Evolutionary conservation across 2,888 invertebrate species (phyloP).

Genomic region (Malacosoma neustria): DNA sequence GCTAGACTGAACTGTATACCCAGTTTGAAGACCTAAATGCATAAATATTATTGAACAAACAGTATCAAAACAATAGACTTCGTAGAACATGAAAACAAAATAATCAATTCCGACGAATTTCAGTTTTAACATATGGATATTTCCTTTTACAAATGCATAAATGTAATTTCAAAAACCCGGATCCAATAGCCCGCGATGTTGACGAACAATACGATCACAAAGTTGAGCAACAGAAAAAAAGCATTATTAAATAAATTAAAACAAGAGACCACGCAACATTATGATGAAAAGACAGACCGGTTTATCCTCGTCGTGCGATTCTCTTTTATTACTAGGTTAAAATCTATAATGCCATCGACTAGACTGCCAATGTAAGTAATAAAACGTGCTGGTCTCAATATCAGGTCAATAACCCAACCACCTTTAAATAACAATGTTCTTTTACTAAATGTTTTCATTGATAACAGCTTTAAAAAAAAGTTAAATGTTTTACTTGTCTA

Average conservation of each 20-base stretch:
- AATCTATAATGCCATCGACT: neutral
- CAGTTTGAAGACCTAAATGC: no score
- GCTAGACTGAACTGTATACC: no score
- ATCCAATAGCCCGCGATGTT: neutral
- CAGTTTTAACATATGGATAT: neutral
- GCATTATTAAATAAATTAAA: neutral
- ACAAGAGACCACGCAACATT: conserved; percentile 1
- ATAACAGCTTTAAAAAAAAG: no score
- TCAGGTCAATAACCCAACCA: neutral
- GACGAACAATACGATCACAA: neutral
- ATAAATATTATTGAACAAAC: no score
- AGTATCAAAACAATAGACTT: neutral
- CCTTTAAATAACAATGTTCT: neutral
- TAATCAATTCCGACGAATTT: neutral
- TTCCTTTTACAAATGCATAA: neutral
- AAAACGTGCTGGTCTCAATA: neutral
- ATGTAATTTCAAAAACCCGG: neutral
- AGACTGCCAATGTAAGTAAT: neutral
- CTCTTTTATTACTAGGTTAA: neutral
- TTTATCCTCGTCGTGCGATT: neutral
- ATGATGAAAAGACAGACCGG: conserved; percentile 1
- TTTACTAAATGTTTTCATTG: no score
- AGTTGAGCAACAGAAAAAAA: neutral
- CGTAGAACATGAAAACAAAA: neutral
- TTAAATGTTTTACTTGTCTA: no score